Base-by-base conservation (phyloP, 2,113 vertebrate genomes). In the Macaca mulatta region DNA sequence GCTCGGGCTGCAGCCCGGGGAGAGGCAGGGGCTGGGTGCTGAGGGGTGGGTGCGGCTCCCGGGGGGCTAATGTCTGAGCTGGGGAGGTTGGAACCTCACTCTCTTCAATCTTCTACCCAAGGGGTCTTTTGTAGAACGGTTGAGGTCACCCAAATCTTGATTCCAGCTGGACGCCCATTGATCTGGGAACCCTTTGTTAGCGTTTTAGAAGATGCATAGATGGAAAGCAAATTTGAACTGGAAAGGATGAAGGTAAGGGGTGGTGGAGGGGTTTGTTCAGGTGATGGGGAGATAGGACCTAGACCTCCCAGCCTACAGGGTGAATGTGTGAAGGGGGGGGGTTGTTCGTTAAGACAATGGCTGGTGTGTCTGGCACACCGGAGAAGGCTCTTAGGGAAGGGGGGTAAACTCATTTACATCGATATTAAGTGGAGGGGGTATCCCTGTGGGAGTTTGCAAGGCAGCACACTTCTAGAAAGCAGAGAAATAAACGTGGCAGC, bases 151-250 rank as follows among this genome's bases (percentile, higher is more conserved):
- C 98, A 89, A 94, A 90, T 94, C 96, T 96, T 96, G 97, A 84
- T 97, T 95, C 90, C 98, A 98, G 84, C 98, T 94, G 97, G 94
- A 84, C 96, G 93, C 80, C 89, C 96, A 69, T 40, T 92, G 97
- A 90, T 94, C 84, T 50, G 95, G 93, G 97, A 97, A 95, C 98
- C 98, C 98, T 98, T 99, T 99, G 98, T 99, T 98, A 98, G 81
- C 87, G 94, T 23, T 91, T 96, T 67, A 79, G 79, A 86, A 85
- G 87, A 95, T 83, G 72, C 64, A 12, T 77, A 75, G 61, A 70
- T 9, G 30, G 86, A 93, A 83, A 95, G 97, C 85, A 96, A 72
- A 97, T 97, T 92, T 59, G 88, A 89, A 96, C 94, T 79, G 92
- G 70, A 57, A 89, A 89, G 61, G 74, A 48, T 82, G 64, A 80